Evolutionary conservation across 2,797 vertebrate genomes (phyloP).

Genomic region (Hirundo rustica): DNA sequence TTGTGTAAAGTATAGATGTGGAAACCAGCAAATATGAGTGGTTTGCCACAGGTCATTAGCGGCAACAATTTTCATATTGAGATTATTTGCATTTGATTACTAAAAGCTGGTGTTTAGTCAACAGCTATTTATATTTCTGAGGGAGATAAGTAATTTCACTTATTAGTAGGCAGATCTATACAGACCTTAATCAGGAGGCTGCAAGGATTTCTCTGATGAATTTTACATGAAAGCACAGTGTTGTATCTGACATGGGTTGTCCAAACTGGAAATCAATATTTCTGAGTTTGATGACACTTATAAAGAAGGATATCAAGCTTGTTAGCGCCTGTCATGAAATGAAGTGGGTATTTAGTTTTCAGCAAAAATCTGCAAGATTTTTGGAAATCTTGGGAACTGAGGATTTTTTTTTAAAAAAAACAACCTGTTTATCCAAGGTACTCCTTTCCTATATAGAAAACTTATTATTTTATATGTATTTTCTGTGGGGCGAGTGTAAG

Average conservation of each 20-base stretch:
- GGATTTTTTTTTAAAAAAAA: neutral
- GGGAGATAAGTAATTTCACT: constrained; percentile 41
- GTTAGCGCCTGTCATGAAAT: neutral
- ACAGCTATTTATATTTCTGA: constrained; percentile 59
- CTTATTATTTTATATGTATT: neutral
- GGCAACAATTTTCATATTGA: constrained; percentile 34
- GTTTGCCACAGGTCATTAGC: neutral
- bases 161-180: constrained; percentile 5
- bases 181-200: neutral
- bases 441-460: neutral
- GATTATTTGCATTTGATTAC: constrained; percentile 32
- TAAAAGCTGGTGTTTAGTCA: constrained; percentile 46
- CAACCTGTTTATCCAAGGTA: neutral
- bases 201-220: constrained; percentile 1
- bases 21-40: neutral
- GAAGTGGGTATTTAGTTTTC: neutral
- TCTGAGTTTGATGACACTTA: constrained; percentile 3
- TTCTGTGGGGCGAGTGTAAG: neutral
- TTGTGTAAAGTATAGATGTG: neutral
- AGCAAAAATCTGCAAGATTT: neutral
- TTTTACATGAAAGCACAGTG: constrained; percentile 45
- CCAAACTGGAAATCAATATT: neutral
- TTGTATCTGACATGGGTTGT: neutral
- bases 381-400: neutral
- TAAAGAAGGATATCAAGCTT: neutral